Conservation (phyloP, 2,113 vertebrate genomes). For the Dolichotis patagonum region DNA sequence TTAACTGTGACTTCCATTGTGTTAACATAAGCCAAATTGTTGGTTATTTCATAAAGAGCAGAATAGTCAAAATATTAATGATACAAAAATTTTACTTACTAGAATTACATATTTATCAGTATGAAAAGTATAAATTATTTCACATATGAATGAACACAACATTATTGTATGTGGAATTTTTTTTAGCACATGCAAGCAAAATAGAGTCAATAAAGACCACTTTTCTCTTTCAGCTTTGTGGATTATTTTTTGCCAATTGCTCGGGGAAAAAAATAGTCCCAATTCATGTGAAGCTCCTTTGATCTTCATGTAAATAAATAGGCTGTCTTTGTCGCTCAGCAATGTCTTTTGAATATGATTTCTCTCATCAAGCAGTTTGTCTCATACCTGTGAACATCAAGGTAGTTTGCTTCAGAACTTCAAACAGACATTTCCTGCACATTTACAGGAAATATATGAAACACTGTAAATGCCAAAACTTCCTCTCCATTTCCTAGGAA, state of each 20-base stretch:
- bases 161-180: background rate
- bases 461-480: constrained; percentile 81
- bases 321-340: constrained; percentile 80
- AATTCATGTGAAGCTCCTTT: constrained; percentile 84
- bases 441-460: constrained; percentile 86
- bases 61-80: background rate
- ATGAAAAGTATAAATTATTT: background rate
- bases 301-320: constrained; percentile 88
- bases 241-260: constrained; percentile 80
- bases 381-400: constrained; percentile 84
- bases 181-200: constrained; percentile 37
- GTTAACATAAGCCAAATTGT: background rate
- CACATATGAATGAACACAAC: background rate
- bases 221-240: constrained; percentile 76
- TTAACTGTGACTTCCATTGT: constrained; percentile 59
- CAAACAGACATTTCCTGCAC: constrained; percentile 86
- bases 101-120: constrained; percentile 7
- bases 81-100: background rate
- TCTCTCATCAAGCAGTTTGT: constrained; percentile 89
- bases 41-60: background rate
- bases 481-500: constrained; percentile 74
- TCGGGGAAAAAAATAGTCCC: constrained; percentile 77
- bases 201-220: background rate
- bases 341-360: constrained; percentile 83
- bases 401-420: constrained; percentile 85